Base-by-base conservation (phyloP, 2,888 invertebrate species). In the Neoascia interrupta region DNA sequence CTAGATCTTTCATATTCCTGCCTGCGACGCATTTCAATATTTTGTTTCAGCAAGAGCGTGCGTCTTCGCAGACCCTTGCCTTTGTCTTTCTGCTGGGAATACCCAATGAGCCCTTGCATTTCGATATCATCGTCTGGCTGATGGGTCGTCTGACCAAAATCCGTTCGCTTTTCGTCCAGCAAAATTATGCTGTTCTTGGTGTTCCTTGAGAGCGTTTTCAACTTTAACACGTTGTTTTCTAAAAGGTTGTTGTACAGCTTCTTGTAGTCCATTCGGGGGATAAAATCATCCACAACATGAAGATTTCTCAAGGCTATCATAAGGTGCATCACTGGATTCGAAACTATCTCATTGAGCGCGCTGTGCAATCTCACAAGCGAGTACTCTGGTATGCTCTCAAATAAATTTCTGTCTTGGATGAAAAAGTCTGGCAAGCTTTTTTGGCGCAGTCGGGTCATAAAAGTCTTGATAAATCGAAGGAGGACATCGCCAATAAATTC, bases 351-450 rank as follows among this genome's bases (percentile, higher is more conserved):
- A 6, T 92, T 91, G 56, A 96, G 88, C 53, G 91, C 91, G 82
- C 92, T 91, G 85, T 94, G 94, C n/a, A 93, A 90, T 68, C 91
- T 90, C 18, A 92, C 86, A 1, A 95, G 84, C 28, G 92, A 89
- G 21, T 92, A 92, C 68, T 91, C 91, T 0, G 94, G 93, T 70
- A 94, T 92, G 82, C 92, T 92, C 85, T 93, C 92, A 76, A 95
- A 92, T 53, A 94, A 90, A 88, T 96, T 95, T 81, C 93, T 92
- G 37, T 90, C 91, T 51, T 90, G 90, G 53, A 95, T 90, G 85
- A 96, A 96, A 84, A 93, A 96, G 87, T 95, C 94, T 1, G 91
- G 91, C 58, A 95, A 89, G 39, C 90, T 89, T 45, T 91, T 90
- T 74, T 90, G 91, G 11, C 92, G 91, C 81, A 96, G 90, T 53